These are phyloP conservation scores for Vannuccia rotundouncinata DNA, from an alignment of 2,888 invertebrate species.

Conservation along the genomic window DNA sequence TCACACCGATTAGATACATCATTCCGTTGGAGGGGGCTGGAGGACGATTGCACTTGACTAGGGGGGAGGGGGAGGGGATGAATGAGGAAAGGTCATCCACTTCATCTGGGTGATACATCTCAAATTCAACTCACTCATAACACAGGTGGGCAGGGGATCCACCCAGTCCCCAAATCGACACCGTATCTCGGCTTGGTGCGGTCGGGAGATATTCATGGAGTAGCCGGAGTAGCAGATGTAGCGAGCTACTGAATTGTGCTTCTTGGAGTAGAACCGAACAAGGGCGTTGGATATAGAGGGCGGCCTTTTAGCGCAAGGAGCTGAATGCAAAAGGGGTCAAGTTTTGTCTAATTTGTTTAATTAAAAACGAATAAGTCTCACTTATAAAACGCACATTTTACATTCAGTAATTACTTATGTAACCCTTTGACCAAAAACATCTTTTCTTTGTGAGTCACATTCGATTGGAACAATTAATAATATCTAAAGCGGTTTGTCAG, in stretches of 20 bases:
- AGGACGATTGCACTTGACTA: slow-evolving; percentile 30
- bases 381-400: too few relatives aligned
- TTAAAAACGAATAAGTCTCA: too few relatives aligned
- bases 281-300: neutral
- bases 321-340: neutral
- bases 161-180: slow-evolving; percentile 22
- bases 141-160: neutral
- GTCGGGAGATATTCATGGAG: neutral
- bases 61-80: too few relatives aligned
- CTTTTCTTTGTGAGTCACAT: too few relatives aligned
- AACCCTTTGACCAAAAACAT: too few relatives aligned
- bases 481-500: too few relatives aligned
- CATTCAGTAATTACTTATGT: too few relatives aligned
- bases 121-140: slow-evolving; percentile 20
- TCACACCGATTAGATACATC: slow-evolving; percentile 28
- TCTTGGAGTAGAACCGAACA: neutral
- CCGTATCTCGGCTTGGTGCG: neutral
- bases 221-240: slow-evolving; percentile 23
- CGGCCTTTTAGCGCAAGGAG: slow-evolving; percentile 24
- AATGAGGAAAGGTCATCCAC: too few relatives aligned
- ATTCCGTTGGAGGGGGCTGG: slow-evolving; percentile 12
- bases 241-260: slow-evolving; percentile 24
- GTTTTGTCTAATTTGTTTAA: too few relatives aligned
- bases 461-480: too few relatives aligned
- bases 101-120: too few relatives aligned